Evolutionary conservation across 35 echinoderm and acorn worm genomes (phyloP).

Genomic region (Acanthaster planci): DNA sequence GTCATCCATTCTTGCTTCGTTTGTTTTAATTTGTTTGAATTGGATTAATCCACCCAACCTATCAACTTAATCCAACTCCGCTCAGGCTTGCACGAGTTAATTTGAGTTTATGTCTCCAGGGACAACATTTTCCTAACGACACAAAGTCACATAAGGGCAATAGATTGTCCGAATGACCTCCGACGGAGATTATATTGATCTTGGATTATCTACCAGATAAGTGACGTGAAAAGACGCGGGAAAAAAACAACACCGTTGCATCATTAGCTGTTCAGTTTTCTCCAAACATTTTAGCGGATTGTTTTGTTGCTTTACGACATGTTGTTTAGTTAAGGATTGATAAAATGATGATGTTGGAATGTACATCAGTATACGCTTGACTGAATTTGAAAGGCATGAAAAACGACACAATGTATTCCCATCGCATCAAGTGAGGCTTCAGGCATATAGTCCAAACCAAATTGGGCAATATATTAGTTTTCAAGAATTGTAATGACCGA

Average conservation of each 20-base stretch:
- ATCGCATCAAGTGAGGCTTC: background rate
- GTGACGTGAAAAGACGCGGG: background rate
- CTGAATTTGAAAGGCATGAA: constrained; percentile 9
- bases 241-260: background rate
- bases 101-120: too few species aligned
- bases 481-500: background rate
- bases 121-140: constrained; percentile 20
- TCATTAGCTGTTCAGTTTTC: background rate
- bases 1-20: too few species aligned
- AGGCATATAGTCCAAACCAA: background rate
- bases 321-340: too few species aligned
- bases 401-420: background rate
- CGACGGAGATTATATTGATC: background rate
- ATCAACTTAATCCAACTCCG: too few species aligned
- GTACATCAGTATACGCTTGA: background rate
- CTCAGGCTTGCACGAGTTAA: too few species aligned
- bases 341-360: too few species aligned
- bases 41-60: too few species aligned
- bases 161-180: background rate
- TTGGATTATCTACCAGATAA: background rate
- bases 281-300: background rate
- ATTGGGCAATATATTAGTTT: background rate
- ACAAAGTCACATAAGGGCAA: background rate
- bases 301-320: too few species aligned
- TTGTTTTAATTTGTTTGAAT: too few species aligned